A percentile compares a stretch with the other conserved stretches of the same genome.
These are phyloP conservation scores for Globodera ellingtonae DNA, from an alignment of 1,140 invertebrate genomes.

Conservation along the genomic window DNA sequence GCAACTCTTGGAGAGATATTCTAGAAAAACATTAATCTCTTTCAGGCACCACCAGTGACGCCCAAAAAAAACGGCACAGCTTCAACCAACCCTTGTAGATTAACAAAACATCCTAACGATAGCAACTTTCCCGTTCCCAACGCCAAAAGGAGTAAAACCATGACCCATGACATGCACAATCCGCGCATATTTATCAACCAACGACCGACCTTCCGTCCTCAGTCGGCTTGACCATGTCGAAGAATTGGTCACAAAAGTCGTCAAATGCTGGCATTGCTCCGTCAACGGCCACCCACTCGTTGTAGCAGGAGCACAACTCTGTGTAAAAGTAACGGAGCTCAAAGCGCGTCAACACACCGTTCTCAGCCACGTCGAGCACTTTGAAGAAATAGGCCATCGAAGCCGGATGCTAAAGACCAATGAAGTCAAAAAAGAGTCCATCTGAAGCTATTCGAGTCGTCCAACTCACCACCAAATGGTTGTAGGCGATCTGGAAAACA, in stretches of 20 bases:
- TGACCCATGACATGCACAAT: too few relatives aligned
- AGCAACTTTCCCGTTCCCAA: too few relatives aligned
- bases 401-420: slow-evolving; percentile 39
- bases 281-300: slow-evolving; percentile 21
- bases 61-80: not conserved
- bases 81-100: too few relatives aligned
- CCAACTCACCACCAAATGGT: slow-evolving; percentile 39
- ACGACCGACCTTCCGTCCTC: slow-evolving; percentile 19
- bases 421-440: too few relatives aligned
- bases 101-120: too few relatives aligned
- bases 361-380: slow-evolving; percentile 36
- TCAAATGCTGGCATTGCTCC: slow-evolving; percentile 32
- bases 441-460: not conserved
- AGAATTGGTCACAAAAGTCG: slow-evolving; percentile 30
- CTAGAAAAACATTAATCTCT: slow-evolving; percentile 18
- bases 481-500: slow-evolving; percentile 35
- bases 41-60: not conserved
- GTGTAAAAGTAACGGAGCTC: slow-evolving; percentile 38
- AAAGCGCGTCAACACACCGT: slow-evolving; percentile 39
- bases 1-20: slow-evolving; percentile 25
- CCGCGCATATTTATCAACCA: not conserved
- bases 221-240: slow-evolving; percentile 30
- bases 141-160: too few relatives aligned
- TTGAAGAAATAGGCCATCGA: slow-evolving; percentile 42
- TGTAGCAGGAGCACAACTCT: slow-evolving; percentile 26